A percentile compares a stretch with the other conserved stretches of the same genome.
Evolutionary conservation across 2,113 vertebrate genomes (phyloP).

Genomic region (Gambusia holbrooki): DNA sequence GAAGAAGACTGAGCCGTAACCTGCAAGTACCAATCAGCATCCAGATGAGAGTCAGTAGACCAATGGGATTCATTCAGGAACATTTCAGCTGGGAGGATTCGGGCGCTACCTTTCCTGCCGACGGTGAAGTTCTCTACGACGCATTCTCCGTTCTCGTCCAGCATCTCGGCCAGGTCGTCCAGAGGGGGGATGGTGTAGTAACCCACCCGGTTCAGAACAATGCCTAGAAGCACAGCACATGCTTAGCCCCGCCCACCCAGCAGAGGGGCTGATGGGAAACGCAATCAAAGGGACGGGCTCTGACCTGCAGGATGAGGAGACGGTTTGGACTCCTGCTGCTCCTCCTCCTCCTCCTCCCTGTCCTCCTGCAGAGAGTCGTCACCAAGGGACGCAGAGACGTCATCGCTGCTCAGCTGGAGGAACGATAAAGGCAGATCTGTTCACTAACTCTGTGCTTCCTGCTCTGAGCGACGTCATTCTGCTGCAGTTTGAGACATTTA

Average conservation of each 20-base stretch:
- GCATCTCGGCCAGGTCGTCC: constrained; percentile 88
- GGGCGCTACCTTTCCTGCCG: constrained; percentile 87
- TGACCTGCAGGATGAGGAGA: constrained; percentile 89
- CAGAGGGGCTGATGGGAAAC: too few species aligned
- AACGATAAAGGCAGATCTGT: too few species aligned
- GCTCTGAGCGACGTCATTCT: too few species aligned
- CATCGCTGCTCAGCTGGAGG: constrained; percentile 85
- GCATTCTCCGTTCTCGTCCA: constrained; percentile 86
- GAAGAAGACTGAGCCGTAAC: constrained; percentile 94
- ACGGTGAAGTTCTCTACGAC: constrained; percentile 92
- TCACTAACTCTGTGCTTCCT: too few species aligned
- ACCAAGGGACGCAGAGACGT: constrained; percentile 82
- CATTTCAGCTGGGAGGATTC: rapidly evolving
- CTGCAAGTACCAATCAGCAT: constrained; percentile 69
- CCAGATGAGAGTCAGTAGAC: background rate
- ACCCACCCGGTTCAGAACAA: constrained; percentile 86
- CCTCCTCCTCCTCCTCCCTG: constrained; percentile 86
- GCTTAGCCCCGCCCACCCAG: background rate
- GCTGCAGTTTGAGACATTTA: too few species aligned
- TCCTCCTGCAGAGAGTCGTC: constrained; percentile 87
- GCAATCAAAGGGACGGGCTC: background rate
- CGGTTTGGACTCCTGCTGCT: constrained; percentile 69
- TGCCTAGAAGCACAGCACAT: constrained; percentile 76
- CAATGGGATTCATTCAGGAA: background rate
- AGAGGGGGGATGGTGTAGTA: constrained; percentile 96